These are phyloP conservation scores for Fundulus diaphanus DNA, from an alignment of 2,797 vertebrate species.

Conservation along the genomic window DNA sequence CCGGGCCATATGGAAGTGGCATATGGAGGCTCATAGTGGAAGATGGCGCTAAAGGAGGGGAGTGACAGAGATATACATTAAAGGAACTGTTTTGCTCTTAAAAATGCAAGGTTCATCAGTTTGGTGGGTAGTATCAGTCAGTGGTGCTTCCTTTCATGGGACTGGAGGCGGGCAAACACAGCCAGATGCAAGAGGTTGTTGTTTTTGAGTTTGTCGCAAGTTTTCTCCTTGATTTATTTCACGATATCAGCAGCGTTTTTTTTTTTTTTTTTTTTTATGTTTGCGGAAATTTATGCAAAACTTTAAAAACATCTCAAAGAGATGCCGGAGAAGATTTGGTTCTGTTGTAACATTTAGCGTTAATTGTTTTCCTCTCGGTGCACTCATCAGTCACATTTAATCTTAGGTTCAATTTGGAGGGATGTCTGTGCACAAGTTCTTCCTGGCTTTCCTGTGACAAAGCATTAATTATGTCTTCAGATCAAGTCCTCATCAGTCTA, in stretches of 20 bases:
- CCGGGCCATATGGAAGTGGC: slow-evolving; percentile 86
- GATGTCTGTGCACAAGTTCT: slow-evolving; percentile 40
- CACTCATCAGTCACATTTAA: slow-evolving; percentile 60
- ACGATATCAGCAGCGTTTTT: slow-evolving; percentile 17
- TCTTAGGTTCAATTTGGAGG: slow-evolving; percentile 56
- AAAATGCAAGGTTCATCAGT: slow-evolving; percentile 85
- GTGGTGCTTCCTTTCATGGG: slow-evolving; percentile 64
- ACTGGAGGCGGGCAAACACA: slow-evolving; percentile 70
- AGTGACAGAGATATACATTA: slow-evolving; percentile 86
- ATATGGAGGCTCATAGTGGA: slow-evolving; percentile 85
- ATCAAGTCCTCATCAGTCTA: slow-evolving; percentile 73
- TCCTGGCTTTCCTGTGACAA: slow-evolving; percentile 47
- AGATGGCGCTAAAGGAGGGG: slow-evolving; percentile 78
- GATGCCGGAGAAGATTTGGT: slow-evolving; percentile 15
- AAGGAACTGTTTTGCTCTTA: slow-evolving; percentile 81
- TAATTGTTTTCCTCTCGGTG: slow-evolving; percentile 29
- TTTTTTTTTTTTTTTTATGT: slow-evolving; percentile 29
- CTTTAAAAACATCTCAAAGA: slow-evolving; percentile 5
- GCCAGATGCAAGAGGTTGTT: slow-evolving; percentile 63
- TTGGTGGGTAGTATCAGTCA: slow-evolving; percentile 77
- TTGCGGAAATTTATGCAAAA: slow-evolving; percentile 15
- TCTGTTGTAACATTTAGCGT: not conserved
- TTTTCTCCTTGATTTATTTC: slow-evolving; percentile 29
- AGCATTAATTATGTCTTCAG: slow-evolving; percentile 76
- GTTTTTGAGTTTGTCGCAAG: slow-evolving; percentile 44